Base-by-base conservation (phyloP, 2,888 invertebrate genomes). In the Drosophila colorata region DNA sequence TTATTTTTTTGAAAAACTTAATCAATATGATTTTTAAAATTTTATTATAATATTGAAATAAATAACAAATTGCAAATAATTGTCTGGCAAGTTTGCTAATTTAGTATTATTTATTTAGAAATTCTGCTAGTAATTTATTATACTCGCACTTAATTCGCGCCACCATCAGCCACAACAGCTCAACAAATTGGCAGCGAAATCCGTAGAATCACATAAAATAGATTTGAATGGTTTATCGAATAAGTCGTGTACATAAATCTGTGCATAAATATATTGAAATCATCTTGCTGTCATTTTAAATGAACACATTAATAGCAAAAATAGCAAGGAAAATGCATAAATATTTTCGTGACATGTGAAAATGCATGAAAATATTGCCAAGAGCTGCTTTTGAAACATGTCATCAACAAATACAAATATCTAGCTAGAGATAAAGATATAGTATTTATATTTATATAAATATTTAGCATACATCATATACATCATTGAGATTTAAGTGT, bases 401-500 rank as follows among this genome's bases (percentile, higher is more conserved):
- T 74, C 69, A 59, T 57, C 70, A 71, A 65, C 46, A 52, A 59
- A 73, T 66, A 44, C 47, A 58, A 35, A 70, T 70, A 49, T 37
- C 33, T 52, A 31, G 18, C 55, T 20, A 47, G 8, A 14, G 13
- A 58, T 38, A 61, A n/a, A n/a, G 35, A 23, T 40, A 28, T 38
- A 48, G 48, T 48, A 20, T 33, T 37, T 25, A 6, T 41, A 43
- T 48, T 20, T 23, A 13, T 49, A 33, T 53, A 23, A 28, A 41
- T 40, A 65, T 49, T 61, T 65, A 67, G 58, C 77, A 64, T 74
- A 71, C 74, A 78, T 80, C 80, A 71, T 60, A 64, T 74, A 71
- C 74, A 78, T 80, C 80, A 71, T 60, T 60, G 70, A 64, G 57
- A 83, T 69, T 78, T 59, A 87, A 82, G 84, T 87, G 82, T 69